Evolutionary conservation across 2,797 vertebrate species (phyloP).

Genomic region (Garrulus glandarius): DNA sequence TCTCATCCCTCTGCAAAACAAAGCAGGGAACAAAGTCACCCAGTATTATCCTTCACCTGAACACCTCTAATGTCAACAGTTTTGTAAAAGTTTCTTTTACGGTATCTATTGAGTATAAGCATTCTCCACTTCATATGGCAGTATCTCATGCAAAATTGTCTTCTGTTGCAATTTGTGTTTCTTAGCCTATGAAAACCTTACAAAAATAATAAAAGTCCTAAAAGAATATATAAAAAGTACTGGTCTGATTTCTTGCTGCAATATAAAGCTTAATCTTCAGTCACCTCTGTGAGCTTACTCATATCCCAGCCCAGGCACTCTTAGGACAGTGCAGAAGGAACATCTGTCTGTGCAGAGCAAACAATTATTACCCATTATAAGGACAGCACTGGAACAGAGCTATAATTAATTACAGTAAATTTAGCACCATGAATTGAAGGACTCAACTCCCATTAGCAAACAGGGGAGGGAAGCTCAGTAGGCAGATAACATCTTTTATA

Average conservation of each 20-base stretch:
- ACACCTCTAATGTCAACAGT: not conserved
- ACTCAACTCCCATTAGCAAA: not conserved
- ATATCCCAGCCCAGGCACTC: not conserved
- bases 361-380: not conserved
- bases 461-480: not conserved
- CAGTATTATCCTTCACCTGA: not conserved
- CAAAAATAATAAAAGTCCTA: not conserved
- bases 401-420: slow-evolving; percentile 29
- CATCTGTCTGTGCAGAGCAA: not conserved
- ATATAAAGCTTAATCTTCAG: not conserved
- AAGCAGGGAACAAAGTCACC: not conserved
- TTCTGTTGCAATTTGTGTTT: not conserved
- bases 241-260: not conserved
- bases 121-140: not conserved
- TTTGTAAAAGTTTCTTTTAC: not conserved
- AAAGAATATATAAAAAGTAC: not conserved
- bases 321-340: not conserved
- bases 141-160: not conserved
- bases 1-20: not conserved
- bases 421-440: not conserved
- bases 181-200: not conserved
- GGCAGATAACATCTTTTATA: not conserved
- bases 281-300: not conserved
- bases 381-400: not conserved
- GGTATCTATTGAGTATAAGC: not conserved